Evolutionary conservation across 2,888 invertebrate genomes (phyloP), one percentile per base, ranked within the genome.

Genomic region (Caenorhabditis doughertyi): DNA sequence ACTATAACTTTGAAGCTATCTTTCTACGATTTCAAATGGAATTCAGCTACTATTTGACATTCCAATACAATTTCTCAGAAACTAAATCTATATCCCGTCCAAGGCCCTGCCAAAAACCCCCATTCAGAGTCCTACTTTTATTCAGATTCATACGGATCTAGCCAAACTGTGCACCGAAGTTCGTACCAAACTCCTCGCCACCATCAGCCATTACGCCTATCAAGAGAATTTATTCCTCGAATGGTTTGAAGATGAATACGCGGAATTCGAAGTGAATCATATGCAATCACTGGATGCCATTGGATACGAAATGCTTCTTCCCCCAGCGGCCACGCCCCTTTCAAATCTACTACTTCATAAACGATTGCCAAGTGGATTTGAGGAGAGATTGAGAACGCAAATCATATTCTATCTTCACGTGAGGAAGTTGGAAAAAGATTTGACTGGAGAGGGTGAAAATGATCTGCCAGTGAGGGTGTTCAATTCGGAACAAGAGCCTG

Each of bases 161-260:
- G 74, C 82, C 3, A 67, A 77, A 18, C 49, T 82, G 25, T 81
- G 83, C 47, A 55, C 62, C 4, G 65, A 72, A 8, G 71, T 83
- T 93, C 85, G 94, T 94, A 95, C 95, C 91, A 95, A 80, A 70
- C 83, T 91, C 4, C 68, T 86, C 5, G 79, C 76, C 29, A 72
- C 53, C n/a, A 62, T 90, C 16, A 83, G 76, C 11, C 74, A 64
- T 4, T 83, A 79, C 58, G 89, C 92, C 84, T 91, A 94, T 94
- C 96, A 96, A 89, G 98, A 98, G 93, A 98, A 98, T 92, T 97
- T 98, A 89, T 99, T 99, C 93, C 93, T 98, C 77, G 98, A 99
- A 92, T 96, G 99, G 95, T 99, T 99, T 92, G 98, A 99, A 93
- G 97, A 98, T 92, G 98, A 99, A 94, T 97, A 96, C 92, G 95